phyloP scores from a whole-genome alignment of 2,888 invertebrate genomes.

The Halictus quadricinctus region DNA sequence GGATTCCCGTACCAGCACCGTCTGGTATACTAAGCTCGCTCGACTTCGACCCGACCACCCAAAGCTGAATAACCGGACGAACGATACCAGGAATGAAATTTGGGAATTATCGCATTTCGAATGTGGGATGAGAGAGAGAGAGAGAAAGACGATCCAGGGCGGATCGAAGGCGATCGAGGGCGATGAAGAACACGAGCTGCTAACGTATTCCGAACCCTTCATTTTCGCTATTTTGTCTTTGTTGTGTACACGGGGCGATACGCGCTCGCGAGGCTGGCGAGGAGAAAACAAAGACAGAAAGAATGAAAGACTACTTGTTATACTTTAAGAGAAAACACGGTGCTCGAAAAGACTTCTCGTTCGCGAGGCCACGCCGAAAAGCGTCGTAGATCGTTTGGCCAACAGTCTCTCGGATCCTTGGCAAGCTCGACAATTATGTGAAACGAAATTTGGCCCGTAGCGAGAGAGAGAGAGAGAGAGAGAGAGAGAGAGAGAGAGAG shows the following conservation, averaged over 20 bases:
- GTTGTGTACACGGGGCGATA: slow-evolving; percentile 15
- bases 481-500: not conserved
- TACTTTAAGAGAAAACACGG: slow-evolving; percentile 55
- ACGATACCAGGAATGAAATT: not conserved
- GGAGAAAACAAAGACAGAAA: not conserved
- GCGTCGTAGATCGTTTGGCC: not conserved
- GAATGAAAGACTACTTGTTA: slow-evolving; percentile 36
- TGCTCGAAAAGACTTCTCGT: slow-evolving; percentile 58
- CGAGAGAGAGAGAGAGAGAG: not conserved
- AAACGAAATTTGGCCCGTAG: not conserved
- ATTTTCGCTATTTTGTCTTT: slow-evolving; percentile 43
- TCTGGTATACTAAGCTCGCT: slow-evolving; percentile 72
- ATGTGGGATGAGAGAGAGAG: not conserved
- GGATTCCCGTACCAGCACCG: slow-evolving; percentile 77
- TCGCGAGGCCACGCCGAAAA: slow-evolving; percentile 48
- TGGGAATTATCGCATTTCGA: slow-evolving; percentile 10
- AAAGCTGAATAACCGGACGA: not conserved
- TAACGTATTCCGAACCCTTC: slow-evolving; percentile 20
- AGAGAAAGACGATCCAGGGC: not conserved
- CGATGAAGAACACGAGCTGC: not conserved
- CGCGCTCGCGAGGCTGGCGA: slow-evolving; percentile 30
- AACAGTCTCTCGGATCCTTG: not conserved
- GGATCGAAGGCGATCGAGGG: not conserved
- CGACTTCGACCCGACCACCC: not conserved
- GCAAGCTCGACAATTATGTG: not conserved